Conservation (phyloP, 2,113 vertebrate species). For the Solea solea region DNA sequence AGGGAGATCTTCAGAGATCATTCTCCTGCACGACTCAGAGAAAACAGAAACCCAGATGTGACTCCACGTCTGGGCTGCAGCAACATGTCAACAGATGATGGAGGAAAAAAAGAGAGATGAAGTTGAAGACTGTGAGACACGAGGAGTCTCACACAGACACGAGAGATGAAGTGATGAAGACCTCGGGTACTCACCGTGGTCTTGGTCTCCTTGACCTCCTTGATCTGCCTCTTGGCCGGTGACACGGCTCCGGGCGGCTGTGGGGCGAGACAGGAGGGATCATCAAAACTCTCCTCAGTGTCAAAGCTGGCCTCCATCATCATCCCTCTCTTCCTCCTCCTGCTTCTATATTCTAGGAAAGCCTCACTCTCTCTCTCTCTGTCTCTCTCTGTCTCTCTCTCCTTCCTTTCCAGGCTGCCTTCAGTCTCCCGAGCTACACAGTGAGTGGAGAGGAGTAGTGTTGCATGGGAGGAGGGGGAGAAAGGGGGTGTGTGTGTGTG, state of each 20-base stretch:
- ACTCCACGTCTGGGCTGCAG: too few species aligned
- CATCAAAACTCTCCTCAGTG: conserved; percentile 88
- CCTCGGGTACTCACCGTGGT: conserved; percentile 85
- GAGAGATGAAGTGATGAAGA: conserved; percentile 5
- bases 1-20: too few species aligned
- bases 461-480: conserved; percentile 21
- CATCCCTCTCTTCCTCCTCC: conserved; percentile 64
- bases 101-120: not conserved
- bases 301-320: conserved; percentile 83
- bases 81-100: conserved; percentile 39
- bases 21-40: too few species aligned
- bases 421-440: conserved; percentile 55
- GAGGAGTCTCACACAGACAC: not conserved
- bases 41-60: too few species aligned
- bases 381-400: conserved; percentile 36
- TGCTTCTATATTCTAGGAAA: conserved; percentile 64
- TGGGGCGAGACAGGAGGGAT: conserved; percentile 85
- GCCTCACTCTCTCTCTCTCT: conserved; percentile 43
- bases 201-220: conserved; percentile 87
- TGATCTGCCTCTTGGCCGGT: conserved; percentile 85
- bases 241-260: conserved; percentile 90
- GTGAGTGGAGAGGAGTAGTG: conserved; percentile 60
- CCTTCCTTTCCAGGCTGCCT: conserved; percentile 50
- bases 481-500: conserved; percentile 2
- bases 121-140: not conserved